phyloP scores from a whole-genome alignment of 2,113 vertebrate genomes.

The Nymphicus hollandicus region DNA sequence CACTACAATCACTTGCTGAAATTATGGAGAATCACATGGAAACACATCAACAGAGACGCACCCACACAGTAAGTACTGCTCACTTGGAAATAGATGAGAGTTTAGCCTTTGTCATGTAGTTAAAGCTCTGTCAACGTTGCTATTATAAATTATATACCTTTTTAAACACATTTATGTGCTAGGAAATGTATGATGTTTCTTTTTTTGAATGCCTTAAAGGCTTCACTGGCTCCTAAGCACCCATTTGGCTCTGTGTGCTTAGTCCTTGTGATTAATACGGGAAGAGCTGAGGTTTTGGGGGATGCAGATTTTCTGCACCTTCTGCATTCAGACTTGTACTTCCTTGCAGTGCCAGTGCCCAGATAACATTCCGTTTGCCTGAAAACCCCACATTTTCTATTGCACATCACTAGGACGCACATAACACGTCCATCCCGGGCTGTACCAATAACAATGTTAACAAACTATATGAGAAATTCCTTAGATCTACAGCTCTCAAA shows the following conservation, averaged over 20 bases:
- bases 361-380: accelerated
- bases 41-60: conserved; percentile 6
- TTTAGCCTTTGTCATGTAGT: neutral
- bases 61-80: conserved; percentile 41
- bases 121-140: conserved; percentile 31
- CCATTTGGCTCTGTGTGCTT: conserved; percentile 61
- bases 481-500: neutral
- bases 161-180: conserved; percentile 54
- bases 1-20: neutral
- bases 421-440: neutral
- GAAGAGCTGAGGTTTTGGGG: neutral
- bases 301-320: neutral
- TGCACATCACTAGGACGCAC: accelerated
- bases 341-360: accelerated
- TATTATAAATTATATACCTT: conserved; percentile 64
- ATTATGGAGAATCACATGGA: conserved; percentile 23
- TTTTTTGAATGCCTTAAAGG: conserved; percentile 52
- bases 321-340: accelerated
- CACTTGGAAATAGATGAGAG: conserved; percentile 37
- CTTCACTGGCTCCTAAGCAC: conserved; percentile 60
- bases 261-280: conserved; percentile 39
- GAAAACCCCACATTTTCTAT: neutral
- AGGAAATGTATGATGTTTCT: conserved; percentile 47
- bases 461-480: neutral
- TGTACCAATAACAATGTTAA: neutral